phyloP scores from a whole-genome alignment of 2,888 invertebrate species.

The Lucinisca nassula region DNA sequence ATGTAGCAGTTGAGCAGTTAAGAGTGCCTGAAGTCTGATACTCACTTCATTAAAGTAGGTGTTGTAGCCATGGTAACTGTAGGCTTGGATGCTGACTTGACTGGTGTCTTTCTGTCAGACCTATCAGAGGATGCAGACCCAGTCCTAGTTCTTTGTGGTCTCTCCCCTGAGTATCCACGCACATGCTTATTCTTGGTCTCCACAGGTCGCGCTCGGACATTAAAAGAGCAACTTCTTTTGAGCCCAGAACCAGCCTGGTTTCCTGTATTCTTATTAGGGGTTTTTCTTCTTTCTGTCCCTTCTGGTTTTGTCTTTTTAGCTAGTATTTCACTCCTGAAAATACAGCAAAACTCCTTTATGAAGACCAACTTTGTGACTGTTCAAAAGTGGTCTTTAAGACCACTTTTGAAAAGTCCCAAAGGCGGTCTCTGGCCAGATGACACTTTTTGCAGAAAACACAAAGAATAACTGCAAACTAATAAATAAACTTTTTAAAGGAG shows the following conservation, averaged over 20 bases:
- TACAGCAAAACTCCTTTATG: too few relatives aligned
- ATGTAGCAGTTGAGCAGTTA: too few relatives aligned
- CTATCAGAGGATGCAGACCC: conserved; percentile 39
- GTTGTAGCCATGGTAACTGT: conserved; percentile 69
- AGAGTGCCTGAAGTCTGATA: too few relatives aligned
- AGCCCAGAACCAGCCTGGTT: neutral
- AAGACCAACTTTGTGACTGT: too few relatives aligned
- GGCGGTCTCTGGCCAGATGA: too few relatives aligned
- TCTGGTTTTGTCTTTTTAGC: conserved; percentile 40
- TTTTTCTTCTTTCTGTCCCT: conserved; percentile 13
- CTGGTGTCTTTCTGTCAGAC: neutral
- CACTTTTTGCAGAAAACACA: too few relatives aligned
- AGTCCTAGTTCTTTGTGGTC: conserved; percentile 27
- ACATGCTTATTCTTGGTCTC: conserved; percentile 4
- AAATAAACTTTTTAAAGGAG: too few relatives aligned
- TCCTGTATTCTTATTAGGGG: conserved; percentile 3
- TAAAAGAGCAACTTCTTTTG: conserved; percentile 39
- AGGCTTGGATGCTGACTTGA: neutral
- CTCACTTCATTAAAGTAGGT: conserved; percentile 77
- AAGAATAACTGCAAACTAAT: too few relatives aligned
- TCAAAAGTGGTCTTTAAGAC: too few relatives aligned
- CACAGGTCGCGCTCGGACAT: neutral
- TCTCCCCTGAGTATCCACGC: conserved; percentile 14
- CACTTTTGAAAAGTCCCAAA: too few relatives aligned
- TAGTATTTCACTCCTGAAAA: conserved; percentile 43